Percentiles rank a stretch among this genome's conserved stretches.
Evolutionary conservation across 1,140 invertebrate species (phyloP).

Genomic region (Scaptomyza graminum): DNA sequence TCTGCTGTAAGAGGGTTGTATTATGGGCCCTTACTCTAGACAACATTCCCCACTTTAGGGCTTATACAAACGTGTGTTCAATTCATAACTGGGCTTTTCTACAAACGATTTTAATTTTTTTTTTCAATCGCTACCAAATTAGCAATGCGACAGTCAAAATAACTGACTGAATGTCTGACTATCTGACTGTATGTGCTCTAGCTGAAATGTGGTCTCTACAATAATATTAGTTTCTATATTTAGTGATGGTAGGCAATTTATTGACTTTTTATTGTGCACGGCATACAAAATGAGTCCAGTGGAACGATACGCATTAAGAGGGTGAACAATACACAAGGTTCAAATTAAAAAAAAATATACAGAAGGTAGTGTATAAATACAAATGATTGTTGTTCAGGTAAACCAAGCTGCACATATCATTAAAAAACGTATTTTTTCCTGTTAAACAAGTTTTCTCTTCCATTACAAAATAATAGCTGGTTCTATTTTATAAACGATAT

Average conservation of each 20-base stretch:
- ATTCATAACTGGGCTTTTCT: background rate
- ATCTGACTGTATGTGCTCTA: slow-evolving; percentile 19
- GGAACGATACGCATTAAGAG: slow-evolving; percentile 45
- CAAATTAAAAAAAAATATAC: slow-evolving; percentile 24
- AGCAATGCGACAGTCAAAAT: background rate
- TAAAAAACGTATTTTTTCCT: too few species aligned
- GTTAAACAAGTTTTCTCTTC: too few species aligned
- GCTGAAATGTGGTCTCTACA: slow-evolving; percentile 12
- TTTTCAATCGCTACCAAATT: slow-evolving; percentile 47
- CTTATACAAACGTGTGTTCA: background rate
- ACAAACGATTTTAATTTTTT: too few species aligned
- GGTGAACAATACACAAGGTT: slow-evolving; percentile 26
- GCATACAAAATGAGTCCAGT: slow-evolving; percentile 35
- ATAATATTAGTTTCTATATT: slow-evolving; percentile 41
- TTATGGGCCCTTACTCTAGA: background rate
- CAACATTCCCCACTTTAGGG: background rate
- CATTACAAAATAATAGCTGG: too few species aligned
- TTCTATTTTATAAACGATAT: too few species aligned
- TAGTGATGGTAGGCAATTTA: slow-evolving; percentile 33
- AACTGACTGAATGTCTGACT: slow-evolving; percentile 14
- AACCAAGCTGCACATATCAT: background rate
- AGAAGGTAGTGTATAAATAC: background rate
- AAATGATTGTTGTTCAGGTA: background rate
- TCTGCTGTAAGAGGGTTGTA: slow-evolving; percentile 4
- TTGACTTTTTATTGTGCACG: slow-evolving; percentile 34